Evolutionary conservation across 2,113 vertebrate species (phyloP).

Genomic region (Lepisosteus oculatus): DNA sequence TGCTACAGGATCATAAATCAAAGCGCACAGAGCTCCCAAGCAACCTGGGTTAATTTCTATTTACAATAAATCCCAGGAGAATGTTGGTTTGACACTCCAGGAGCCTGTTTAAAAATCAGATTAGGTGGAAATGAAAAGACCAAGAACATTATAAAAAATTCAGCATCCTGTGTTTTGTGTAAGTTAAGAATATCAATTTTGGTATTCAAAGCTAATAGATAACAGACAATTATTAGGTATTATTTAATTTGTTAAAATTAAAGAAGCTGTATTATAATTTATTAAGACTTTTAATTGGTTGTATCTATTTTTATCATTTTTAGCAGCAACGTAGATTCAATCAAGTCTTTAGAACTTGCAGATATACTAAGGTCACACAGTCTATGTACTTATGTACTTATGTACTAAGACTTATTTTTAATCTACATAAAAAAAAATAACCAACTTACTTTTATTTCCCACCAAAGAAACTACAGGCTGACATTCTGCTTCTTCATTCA

Average conservation of each 20-base stretch:
- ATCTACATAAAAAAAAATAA: background rate
- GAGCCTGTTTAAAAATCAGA: constrained; percentile 57
- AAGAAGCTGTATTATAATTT: no score
- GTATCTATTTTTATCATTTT: no score
- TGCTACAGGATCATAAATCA: constrained; percentile 75
- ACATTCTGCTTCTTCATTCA: constrained; percentile 84
- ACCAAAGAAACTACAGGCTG: constrained; percentile 88
- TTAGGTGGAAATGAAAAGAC: background rate
- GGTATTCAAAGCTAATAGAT: no score
- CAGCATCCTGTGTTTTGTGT: background rate
- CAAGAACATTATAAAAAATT: background rate
- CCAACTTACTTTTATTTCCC: constrained; percentile 95
- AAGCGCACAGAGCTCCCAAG: constrained; percentile 71
- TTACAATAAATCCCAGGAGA: constrained; percentile 68
- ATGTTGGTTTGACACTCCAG: constrained; percentile 57
- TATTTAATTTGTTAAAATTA: no score
- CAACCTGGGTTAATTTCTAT: constrained; percentile 75
- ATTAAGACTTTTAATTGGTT: no score
- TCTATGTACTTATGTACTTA: no score
- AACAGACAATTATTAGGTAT: no score
- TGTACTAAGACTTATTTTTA: no score
- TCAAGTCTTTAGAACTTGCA: no score
- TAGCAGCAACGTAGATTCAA: no score
- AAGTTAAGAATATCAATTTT: background rate
- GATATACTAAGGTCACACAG: no score